Base-by-base conservation (phyloP, 2,113 vertebrate species). In the Piliocolobus tephrosceles region DNA sequence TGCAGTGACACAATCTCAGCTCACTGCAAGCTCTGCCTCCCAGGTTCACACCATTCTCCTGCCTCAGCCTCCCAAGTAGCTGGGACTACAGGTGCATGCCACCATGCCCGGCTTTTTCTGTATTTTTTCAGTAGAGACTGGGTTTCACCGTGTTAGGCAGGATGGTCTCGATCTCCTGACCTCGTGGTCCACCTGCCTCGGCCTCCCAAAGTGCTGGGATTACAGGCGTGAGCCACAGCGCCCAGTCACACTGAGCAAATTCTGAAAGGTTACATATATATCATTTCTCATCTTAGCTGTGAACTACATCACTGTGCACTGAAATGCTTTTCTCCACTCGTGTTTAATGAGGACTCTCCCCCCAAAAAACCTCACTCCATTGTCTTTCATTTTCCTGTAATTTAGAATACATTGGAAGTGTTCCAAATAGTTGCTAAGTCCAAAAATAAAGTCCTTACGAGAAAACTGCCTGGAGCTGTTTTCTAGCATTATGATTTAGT, bases 391-490 rank as follows among this genome's bases (percentile, higher is more conserved):
- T 86, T 97, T 97, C 90, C 73, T 95, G 52, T 90, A 72, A 83
- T 93, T 93, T 52, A 90, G 87, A 95, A 96, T 32, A 96, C 2
- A 55, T 38, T 97, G 79, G 89, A 89, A 97, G 68, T 83, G 8
- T 89, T 96, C 89, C 91, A 97, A 97, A 95, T 83, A 93, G 78
- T 83, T 96, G 43, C 58, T 95, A 68, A 90, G 58, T 90, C 72
- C 86, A 95, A 68, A 96, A 97, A 97, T 87, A 94, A 97, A 93
- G 79, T 93, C 83, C 86, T 95, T 91, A 75, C 43, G 81, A 97
- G 47, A 97, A 97, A 97, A 94, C 6, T 89, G 52, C 79, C 90
- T 87, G 83, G 76, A n/a, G 89, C 40, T 97, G 82, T 95, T 94
- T 91, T 90, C 89, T 70, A 93, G 86, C 68, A 75, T 84, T 88